These are phyloP conservation scores for Leptonema lineaticorne DNA, from an alignment of 1,140 invertebrate genomes.

Conservation along the genomic window DNA sequence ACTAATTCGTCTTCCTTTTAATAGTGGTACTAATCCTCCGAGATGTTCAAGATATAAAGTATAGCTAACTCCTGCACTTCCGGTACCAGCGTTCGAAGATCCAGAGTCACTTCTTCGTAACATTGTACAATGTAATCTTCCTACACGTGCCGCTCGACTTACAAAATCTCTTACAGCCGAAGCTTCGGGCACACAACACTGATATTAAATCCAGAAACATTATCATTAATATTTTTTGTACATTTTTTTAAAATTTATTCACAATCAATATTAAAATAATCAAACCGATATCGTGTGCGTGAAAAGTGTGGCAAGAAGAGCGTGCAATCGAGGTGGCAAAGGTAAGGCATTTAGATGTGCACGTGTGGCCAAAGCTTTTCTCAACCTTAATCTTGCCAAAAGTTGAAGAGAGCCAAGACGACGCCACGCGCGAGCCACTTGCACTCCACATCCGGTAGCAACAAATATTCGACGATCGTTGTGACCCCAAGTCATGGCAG, in stretches of 20 bases:
- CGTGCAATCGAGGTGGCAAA: slow-evolving; percentile 80
- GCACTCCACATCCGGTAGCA: slow-evolving; percentile 84
- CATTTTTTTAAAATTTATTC: background rate
- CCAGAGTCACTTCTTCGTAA: slow-evolving; percentile 86
- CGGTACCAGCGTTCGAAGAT: slow-evolving; percentile 57
- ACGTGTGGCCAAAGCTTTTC: slow-evolving; percentile 65
- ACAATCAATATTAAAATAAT: background rate
- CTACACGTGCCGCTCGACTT: slow-evolving; percentile 78
- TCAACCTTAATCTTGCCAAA: slow-evolving; percentile 72
- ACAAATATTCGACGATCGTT: slow-evolving; percentile 93
- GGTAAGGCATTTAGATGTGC: slow-evolving; percentile 82
- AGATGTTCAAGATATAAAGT: slow-evolving; percentile 96
- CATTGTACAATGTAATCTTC: slow-evolving; percentile 94
- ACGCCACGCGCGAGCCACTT: slow-evolving; percentile 90
- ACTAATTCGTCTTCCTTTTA: slow-evolving; percentile 93
- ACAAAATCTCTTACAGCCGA: slow-evolving; percentile 89
- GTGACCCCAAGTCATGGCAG: slow-evolving; percentile 96
- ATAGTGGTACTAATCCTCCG: slow-evolving; percentile 91
- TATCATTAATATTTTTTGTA: too few relatives aligned
- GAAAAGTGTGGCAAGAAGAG: slow-evolving; percentile 85
- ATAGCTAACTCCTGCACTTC: slow-evolving; percentile 77
- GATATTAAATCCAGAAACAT: slow-evolving; percentile 33
- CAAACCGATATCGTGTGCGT: slow-evolving; percentile 91
- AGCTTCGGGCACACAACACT: slow-evolving; percentile 93
- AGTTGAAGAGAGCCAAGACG: slow-evolving; percentile 87